Evolutionary conservation across 2,113 vertebrate species (phyloP).

Genomic region (Peromyscus californicus): DNA sequence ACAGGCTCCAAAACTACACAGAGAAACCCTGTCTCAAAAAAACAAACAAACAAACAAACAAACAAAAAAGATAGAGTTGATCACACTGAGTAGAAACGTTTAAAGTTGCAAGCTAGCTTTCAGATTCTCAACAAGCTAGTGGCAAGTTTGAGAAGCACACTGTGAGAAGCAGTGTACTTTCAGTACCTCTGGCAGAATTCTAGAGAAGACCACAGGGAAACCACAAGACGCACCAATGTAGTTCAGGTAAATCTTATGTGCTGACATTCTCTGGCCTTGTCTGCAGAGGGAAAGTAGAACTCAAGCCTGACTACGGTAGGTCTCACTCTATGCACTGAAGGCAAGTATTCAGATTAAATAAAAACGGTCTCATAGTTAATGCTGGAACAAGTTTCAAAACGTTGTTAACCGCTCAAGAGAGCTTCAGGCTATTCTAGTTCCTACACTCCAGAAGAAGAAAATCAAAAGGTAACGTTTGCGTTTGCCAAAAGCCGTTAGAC

Average conservation of each 20-base stretch:
- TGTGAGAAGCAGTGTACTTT: constrained; percentile 49
- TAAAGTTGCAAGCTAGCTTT: constrained; percentile 57
- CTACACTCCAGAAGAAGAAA: constrained; percentile 49
- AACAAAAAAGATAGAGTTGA: background rate
- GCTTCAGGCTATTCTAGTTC: constrained; percentile 46
- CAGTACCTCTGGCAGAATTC: constrained; percentile 44
- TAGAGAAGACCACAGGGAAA: constrained; percentile 65
- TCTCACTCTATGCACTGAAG: background rate
- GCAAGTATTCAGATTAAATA: constrained; percentile 18
- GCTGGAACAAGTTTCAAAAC: constrained; percentile 63
- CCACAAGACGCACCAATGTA: constrained; percentile 52
- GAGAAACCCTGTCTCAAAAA: too few relatives aligned
- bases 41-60: too few relatives aligned
- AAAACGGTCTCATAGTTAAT: constrained; percentile 53
- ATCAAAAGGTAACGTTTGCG: constrained; percentile 51
- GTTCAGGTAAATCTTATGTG: constrained; percentile 41
- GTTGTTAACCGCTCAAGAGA: constrained; percentile 39
- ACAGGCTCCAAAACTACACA: too few relatives aligned
- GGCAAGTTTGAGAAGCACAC: constrained; percentile 11
- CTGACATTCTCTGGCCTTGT: constrained; percentile 40
- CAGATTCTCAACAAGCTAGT: constrained; percentile 31
- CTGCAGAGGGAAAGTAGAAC: constrained; percentile 34
- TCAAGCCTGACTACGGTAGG: background rate
- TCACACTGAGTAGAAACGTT: constrained; percentile 28
- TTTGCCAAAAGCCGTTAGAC: background rate